These are phyloP conservation scores for Drosophila rubida DNA, from an alignment of 2,888 invertebrate species.

Conservation along the genomic window DNA sequence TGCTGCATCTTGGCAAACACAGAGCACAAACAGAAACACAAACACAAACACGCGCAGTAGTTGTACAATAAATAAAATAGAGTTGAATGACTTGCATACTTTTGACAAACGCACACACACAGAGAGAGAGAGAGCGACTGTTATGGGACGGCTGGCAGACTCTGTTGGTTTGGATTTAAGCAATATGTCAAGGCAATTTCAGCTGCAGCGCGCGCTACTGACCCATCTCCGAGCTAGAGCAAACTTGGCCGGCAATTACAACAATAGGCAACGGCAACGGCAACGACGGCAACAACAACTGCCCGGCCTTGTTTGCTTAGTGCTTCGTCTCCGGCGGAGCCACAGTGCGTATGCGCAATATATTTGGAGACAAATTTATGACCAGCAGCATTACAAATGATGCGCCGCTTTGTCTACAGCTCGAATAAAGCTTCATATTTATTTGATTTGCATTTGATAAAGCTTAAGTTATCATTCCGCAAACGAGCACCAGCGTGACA, in stretches of 20 bases:
- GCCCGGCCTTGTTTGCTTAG: constrained; percentile 52
- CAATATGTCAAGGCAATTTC: constrained; percentile 67
- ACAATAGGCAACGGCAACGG: background rate
- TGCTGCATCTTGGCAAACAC: constrained; percentile 35
- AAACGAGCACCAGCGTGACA: constrained; percentile 6
- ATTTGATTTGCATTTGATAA: constrained; percentile 54
- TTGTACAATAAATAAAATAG: constrained; percentile 68
- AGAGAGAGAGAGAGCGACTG: constrained; percentile 39
- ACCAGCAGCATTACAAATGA: constrained; percentile 57
- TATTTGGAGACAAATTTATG: constrained; percentile 60
- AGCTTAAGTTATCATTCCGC: constrained; percentile 12
- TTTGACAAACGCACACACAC: constrained; percentile 50
- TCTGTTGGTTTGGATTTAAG: constrained; percentile 48
- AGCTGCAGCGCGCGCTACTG: constrained; percentile 53
- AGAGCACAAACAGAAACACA: constrained; percentile 25
- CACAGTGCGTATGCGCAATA: constrained; percentile 63
- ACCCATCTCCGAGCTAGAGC: constrained; percentile 45
- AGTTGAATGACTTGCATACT: constrained; percentile 71
- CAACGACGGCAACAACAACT: constrained; percentile 30
- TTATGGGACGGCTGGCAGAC: constrained; percentile 14
- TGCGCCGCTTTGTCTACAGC: constrained; percentile 35
- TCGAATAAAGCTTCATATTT: constrained; percentile 47
- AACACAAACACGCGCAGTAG: constrained; percentile 43
- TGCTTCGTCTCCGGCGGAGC: constrained; percentile 41
- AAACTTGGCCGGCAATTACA: constrained; percentile 26